Evolutionary conservation across 2,888 invertebrate genomes (phyloP).

Genomic region (Metalampra italica): DNA sequence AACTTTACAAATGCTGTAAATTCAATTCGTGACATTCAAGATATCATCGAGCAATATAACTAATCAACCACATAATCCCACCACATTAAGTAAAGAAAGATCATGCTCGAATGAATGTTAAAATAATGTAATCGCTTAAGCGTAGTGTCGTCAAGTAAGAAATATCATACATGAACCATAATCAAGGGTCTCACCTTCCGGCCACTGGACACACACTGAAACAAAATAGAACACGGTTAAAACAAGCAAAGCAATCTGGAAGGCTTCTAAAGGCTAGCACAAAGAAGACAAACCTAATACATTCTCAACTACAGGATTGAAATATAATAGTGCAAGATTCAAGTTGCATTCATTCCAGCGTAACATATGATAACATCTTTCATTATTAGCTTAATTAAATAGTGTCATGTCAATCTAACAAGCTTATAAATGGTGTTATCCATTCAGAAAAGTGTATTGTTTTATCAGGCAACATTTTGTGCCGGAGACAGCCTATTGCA

Average conservation of each 20-base stretch:
- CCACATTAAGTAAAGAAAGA: constrained; percentile 54
- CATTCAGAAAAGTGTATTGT: constrained; percentile 32
- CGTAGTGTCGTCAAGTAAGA: constrained; percentile 46
- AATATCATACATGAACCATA: constrained; percentile 32
- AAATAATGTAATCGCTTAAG: constrained; percentile 66
- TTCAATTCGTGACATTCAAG: constrained; percentile 50
- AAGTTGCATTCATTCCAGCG: constrained; percentile 64
- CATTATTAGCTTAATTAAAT: constrained; percentile 30
- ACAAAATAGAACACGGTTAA: constrained; percentile 67
- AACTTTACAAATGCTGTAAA: constrained; percentile 51
- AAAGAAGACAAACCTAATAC: constrained; percentile 58
- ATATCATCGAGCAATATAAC: constrained; percentile 57
- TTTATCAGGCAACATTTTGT: constrained; percentile 44
- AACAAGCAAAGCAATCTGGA: constrained; percentile 7
- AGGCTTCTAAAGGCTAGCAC: constrained; percentile 41
- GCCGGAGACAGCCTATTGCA: constrained; percentile 55
- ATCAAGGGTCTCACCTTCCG: constrained; percentile 84
- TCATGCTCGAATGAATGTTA: constrained; percentile 74
- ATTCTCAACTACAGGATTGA: constrained; percentile 67
- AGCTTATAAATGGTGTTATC: constrained; percentile 57
- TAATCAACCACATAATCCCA: constrained; percentile 65
- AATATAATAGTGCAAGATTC: constrained; percentile 60
- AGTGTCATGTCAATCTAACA: constrained; percentile 48
- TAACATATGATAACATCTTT: constrained; percentile 41
- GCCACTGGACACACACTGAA: constrained; percentile 95